phyloP scores from a whole-genome alignment of 2,888 invertebrate genomes.

The Tetragonisca angustula region DNA sequence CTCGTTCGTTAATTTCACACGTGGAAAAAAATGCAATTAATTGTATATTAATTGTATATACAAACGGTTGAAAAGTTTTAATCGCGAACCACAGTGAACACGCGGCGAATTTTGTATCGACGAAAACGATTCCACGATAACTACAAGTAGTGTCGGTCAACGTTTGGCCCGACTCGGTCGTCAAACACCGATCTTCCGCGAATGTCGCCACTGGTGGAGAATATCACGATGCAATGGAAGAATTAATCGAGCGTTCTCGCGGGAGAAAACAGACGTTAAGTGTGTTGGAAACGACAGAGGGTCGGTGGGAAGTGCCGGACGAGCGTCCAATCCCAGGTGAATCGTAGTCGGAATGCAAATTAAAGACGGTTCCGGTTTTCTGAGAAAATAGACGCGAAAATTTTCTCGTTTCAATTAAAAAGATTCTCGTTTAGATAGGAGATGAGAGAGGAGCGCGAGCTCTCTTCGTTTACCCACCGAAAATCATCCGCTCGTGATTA shows the following conservation, averaged over 20 bases:
- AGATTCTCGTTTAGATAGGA: constrained; percentile 11
- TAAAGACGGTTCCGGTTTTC: constrained; percentile 14
- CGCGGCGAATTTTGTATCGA: too few species aligned
- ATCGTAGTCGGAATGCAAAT: not conserved
- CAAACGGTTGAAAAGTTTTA: too few species aligned
- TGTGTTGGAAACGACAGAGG: not conserved
- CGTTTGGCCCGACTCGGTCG: too few species aligned
- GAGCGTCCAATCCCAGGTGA: not conserved
- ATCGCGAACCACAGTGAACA: too few species aligned
- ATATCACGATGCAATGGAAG: not conserved
- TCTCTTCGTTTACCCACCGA: not conserved
- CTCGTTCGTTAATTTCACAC: too few species aligned
- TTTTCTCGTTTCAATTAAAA: constrained; percentile 25
- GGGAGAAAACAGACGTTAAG: not conserved
- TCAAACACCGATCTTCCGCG: too few species aligned
- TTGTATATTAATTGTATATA: too few species aligned
- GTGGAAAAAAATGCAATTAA: too few species aligned
- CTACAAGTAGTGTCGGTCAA: too few species aligned
- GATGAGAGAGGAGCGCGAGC: not conserved
- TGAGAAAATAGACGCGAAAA: constrained; percentile 14
- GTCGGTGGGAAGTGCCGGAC: not conserved
- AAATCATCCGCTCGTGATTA: not conserved
- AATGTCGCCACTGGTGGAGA: not conserved
- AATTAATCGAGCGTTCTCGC: not conserved
- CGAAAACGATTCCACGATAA: too few species aligned